Evolutionary conservation across 1,140 invertebrate species (phyloP).

Genomic region (Cyclina sinensis): DNA sequence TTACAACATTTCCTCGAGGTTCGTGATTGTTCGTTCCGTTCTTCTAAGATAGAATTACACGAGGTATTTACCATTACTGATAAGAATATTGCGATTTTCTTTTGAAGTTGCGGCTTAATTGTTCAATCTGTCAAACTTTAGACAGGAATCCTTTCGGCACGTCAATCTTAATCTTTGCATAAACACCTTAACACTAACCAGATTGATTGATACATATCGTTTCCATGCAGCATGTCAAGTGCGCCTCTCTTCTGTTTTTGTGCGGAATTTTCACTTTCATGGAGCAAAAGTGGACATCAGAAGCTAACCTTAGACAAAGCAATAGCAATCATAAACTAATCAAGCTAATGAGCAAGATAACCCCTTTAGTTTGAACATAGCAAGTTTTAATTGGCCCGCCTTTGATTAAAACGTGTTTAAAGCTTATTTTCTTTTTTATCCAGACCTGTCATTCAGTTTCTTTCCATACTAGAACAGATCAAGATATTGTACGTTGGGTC

Average conservation of each 20-base stretch:
- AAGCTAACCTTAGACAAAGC: no score
- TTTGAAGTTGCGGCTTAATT: slow-evolving; percentile 71
- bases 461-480: no score
- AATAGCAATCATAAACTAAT: no score
- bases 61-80: slow-evolving; percentile 69
- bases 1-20: slow-evolving; percentile 36
- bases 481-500: no score
- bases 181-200: slow-evolving; percentile 69
- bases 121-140: slow-evolving; percentile 70
- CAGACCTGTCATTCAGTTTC: no score
- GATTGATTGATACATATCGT: slow-evolving; percentile 67
- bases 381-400: no score
- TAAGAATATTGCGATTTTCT: slow-evolving; percentile 71
- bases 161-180: slow-evolving; percentile 70
- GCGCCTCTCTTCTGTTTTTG: not conserved
- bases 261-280: no score
- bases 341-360: no score
- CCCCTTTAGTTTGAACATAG: no score
- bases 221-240: slow-evolving; percentile 38
- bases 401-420: no score
- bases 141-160: slow-evolving; percentile 69
- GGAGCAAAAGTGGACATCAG: no score
- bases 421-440: no score
- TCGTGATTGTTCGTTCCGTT: slow-evolving; percentile 55
- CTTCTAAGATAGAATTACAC: slow-evolving; percentile 61